phyloP scores from a whole-genome alignment of 2,888 invertebrate species.

The Caprella mutica region DNA sequence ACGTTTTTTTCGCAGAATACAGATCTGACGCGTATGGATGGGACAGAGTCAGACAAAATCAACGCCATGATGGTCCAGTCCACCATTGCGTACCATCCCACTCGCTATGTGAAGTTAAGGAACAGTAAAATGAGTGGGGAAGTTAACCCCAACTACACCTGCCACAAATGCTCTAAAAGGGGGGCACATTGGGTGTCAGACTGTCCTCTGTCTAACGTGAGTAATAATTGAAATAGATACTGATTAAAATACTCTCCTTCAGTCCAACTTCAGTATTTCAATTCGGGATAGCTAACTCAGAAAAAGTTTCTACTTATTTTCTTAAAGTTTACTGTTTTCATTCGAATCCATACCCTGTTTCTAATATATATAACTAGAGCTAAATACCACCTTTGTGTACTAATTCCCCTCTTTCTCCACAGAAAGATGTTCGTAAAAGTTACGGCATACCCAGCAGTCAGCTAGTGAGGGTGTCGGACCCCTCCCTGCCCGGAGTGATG shows the following conservation, averaged over 20 bases:
- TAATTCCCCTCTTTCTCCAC: too few relatives aligned
- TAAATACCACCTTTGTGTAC: too few relatives aligned
- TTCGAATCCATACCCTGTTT: too few relatives aligned
- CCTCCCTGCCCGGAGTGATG: slow-evolving; percentile 78
- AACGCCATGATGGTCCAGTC: slow-evolving; percentile 95
- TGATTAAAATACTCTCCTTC: too few relatives aligned
- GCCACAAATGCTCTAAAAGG: slow-evolving; percentile 88
- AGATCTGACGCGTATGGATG: slow-evolving; percentile 32
- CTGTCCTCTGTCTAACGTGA: slow-evolving; percentile 62
- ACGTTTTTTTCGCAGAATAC: too few relatives aligned
- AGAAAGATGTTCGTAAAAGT: slow-evolving; percentile 69
- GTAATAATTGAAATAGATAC: too few relatives aligned
- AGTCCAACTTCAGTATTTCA: too few relatives aligned
- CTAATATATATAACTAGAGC: too few relatives aligned
- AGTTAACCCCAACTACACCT: slow-evolving; percentile 72
- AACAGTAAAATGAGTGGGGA: slow-evolving; percentile 29
- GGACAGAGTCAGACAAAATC: slow-evolving; percentile 91
- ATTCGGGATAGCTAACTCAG: too few relatives aligned
- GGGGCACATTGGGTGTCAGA: slow-evolving; percentile 96
- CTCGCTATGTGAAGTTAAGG: slow-evolving; percentile 48
- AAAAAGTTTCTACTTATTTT: too few relatives aligned
- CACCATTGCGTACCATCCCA: slow-evolving; percentile 90
- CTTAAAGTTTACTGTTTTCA: too few relatives aligned
- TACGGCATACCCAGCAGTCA: slow-evolving; percentile 96
- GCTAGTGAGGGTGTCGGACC: slow-evolving; percentile 83